Base-by-base conservation (phyloP, 2,888 invertebrate species). In the Noctua fimbriata region DNA sequence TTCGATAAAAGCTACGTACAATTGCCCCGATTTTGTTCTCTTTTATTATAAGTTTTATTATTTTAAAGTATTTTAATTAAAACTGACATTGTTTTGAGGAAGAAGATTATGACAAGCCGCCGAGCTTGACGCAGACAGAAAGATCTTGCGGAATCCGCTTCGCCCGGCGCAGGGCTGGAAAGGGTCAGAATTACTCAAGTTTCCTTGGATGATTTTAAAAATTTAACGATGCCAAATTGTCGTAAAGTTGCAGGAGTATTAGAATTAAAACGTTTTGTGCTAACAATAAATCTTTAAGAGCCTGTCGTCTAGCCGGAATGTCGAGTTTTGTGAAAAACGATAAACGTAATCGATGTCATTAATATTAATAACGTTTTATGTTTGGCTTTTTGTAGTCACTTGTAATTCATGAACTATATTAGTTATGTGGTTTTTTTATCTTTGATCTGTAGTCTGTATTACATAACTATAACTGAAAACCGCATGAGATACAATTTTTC, bases 41-140 rank as follows among this genome's bases (percentile, higher is more conserved):
- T 91, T 91, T 92, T 91, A 90, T 91, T 86, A 85, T 86, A 89
- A 89, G 85, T 93, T 94, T 93, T 93, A 92, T 93, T 92, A 92
- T 94, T 93, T 91, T 90, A 91, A 94, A 94, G 91, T 92, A 93
- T 93, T 93, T 94, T 94, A 94, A 95, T 95, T 94, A 94, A 94
- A 94, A 92, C 92, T 90, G 91, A 92, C 93, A 93, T 94, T 94
- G 94, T 94, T 94, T 94, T 92, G 89, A 88, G 89, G 90, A 91
- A 90, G 91, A 90, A 92, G 94, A 95, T 95, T 94, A 95, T 93
- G 92, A 93, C 93, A 92, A 93, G 92, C 92, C 91, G 91, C 81
- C 91, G n/a, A 89, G 91, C 89, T 93, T 93, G 94, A 93, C 90
- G 90, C 87, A 90, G 91, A 94, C 92, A 93, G 94, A 94, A 95